Evolutionary conservation across 2,797 vertebrate species (phyloP).

Genomic region (Semaprochilodus insignis): DNA sequence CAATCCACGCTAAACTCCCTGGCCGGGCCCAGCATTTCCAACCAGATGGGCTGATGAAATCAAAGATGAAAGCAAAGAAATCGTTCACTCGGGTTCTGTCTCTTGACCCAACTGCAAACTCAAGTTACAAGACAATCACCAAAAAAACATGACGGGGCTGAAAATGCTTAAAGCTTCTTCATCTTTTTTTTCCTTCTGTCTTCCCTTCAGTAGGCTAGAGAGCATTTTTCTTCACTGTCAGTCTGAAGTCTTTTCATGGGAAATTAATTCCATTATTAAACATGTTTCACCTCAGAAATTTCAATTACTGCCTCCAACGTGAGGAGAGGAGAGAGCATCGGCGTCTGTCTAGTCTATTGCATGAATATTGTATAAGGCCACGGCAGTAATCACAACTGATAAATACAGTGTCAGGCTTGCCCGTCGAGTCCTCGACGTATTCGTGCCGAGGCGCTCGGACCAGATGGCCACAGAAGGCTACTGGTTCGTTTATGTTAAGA

Average conservation of each 20-base stretch:
- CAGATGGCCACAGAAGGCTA: conserved; percentile 76
- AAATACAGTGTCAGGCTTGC: conserved; percentile 74
- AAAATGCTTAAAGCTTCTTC: conserved; percentile 22
- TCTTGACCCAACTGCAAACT: conserved; percentile 1
- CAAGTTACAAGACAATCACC: conserved; percentile 24
- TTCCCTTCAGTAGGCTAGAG: conserved; percentile 55
- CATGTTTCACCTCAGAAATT: conserved; percentile 84
- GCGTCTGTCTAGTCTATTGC: conserved; percentile 72
- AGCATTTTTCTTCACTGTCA: conserved; percentile 70
- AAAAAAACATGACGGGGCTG: background rate
- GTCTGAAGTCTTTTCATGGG: conserved; percentile 81
- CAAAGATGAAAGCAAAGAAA: conserved; percentile 22
- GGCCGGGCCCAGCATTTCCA: background rate
- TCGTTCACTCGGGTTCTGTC: background rate
- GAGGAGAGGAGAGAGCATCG: conserved; percentile 66
- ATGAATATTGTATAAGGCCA: conserved; percentile 80
- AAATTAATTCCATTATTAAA: conserved; percentile 87
- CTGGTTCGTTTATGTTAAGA: conserved; percentile 70
- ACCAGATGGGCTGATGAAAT: conserved; percentile 20
- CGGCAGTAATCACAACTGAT: conserved; percentile 73
- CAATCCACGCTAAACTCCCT: conserved; percentile 11
- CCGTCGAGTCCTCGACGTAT: conserved; percentile 63
- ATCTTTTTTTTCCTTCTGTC: background rate
- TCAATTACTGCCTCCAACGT: conserved; percentile 78
- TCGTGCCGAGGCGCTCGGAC: conserved; percentile 74